Evolutionary conservation across 2,113 vertebrate species (phyloP).

Genomic region (Heterochromis multidens): DNA sequence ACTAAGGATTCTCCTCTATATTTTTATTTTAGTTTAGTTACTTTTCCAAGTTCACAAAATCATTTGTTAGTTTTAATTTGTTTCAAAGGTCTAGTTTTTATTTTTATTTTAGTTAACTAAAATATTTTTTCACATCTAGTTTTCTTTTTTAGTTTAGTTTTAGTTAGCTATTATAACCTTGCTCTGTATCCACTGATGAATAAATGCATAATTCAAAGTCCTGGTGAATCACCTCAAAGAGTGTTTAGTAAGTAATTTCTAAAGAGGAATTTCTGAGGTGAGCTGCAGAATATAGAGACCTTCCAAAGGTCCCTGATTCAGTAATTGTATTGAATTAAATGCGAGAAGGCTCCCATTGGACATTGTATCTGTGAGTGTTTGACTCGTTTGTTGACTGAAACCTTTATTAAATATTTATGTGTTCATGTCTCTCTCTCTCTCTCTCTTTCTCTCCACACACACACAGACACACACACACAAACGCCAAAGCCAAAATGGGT

Average conservation of each 20-base stretch:
- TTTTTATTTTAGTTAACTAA: too few species aligned
- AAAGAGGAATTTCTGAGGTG: neutral
- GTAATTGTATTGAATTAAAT: neutral
- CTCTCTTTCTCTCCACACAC: neutral
- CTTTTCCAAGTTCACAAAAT: too few species aligned
- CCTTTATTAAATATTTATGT: constrained; percentile 23
- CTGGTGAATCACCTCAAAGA: neutral
- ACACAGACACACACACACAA: neutral
- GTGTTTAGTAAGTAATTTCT: neutral
- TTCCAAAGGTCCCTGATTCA: neutral
- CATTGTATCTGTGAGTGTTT: neutral
- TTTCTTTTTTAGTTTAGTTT: too few species aligned
- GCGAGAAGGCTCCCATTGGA: neutral
- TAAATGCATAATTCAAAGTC: constrained; percentile 28
- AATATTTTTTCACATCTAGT: too few species aligned
- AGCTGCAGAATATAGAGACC: neutral
- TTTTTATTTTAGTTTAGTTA: too few species aligned
- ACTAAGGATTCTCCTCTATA: too few species aligned
- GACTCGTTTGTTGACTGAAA: neutral
- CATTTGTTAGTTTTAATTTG: too few species aligned
- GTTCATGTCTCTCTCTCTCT: neutral
- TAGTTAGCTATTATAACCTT: too few species aligned
- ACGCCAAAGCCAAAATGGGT: neutral
- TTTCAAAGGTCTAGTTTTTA: too few species aligned
- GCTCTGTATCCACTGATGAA: constrained; percentile 25